Evolutionary conservation across 2,888 invertebrate species (phyloP).

Genomic region (Melikaiella ostensackeni): DNA sequence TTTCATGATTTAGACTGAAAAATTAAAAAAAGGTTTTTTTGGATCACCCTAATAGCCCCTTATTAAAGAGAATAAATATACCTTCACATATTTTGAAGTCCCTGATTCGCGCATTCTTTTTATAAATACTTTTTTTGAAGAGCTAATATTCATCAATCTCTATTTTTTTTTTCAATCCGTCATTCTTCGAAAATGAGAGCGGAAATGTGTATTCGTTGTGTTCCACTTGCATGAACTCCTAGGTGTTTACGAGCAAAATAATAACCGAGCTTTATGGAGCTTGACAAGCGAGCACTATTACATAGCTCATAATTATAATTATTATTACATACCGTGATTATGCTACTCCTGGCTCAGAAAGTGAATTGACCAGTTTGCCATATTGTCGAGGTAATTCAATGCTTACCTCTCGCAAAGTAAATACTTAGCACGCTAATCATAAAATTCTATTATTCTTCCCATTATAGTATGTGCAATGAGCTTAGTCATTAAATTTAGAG

Average conservation of each 20-base stretch:
- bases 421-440: constrained; percentile 10
- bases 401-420: constrained; percentile 14
- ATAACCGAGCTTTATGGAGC: constrained; percentile 68
- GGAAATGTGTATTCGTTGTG: neutral
- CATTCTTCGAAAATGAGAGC: neutral
- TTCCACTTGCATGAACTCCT: constrained; percentile 44
- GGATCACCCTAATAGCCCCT: too few relatives aligned
- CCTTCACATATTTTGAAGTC: too few relatives aligned
- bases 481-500: neutral
- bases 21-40: too few relatives aligned
- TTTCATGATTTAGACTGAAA: too few relatives aligned
- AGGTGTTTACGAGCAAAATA: constrained; percentile 70
- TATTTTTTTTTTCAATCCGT: neutral
- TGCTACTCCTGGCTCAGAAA: constrained; percentile 49
- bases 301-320: constrained; percentile 65
- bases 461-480: constrained; percentile 36
- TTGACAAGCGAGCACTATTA: constrained; percentile 66
- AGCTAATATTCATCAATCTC: neutral
- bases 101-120: too few relatives aligned
- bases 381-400: constrained; percentile 1
- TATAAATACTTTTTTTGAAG: neutral
- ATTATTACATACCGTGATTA: constrained; percentile 64
- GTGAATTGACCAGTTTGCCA: constrained; percentile 37
- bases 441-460: constrained; percentile 19
- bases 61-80: too few relatives aligned